phyloP scores from a whole-genome alignment of 2,113 vertebrate genomes.

The Labrus mixtus region DNA sequence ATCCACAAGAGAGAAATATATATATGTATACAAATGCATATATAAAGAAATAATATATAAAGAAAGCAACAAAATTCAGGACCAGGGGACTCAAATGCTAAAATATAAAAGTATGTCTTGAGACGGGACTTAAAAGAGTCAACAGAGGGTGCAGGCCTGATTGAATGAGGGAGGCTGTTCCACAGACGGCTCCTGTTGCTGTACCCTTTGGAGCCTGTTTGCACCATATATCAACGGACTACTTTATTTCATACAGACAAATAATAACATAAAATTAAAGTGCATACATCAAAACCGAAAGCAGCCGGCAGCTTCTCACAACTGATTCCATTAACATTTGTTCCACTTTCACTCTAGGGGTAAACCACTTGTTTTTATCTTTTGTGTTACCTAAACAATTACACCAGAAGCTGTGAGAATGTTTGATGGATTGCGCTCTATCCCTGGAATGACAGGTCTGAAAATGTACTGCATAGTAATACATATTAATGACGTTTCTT shows the following conservation, averaged over 20 bases:
- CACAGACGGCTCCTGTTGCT: neutral
- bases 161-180: too few relatives aligned
- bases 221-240: neutral
- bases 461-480: slow-evolving; percentile 23
- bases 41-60: too few relatives aligned
- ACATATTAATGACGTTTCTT: slow-evolving; percentile 22
- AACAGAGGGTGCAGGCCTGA: too few relatives aligned
- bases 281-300: neutral
- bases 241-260: neutral
- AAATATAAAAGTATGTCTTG: too few relatives aligned
- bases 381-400: slow-evolving; percentile 13
- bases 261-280: slow-evolving; percentile 1
- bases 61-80: too few relatives aligned
- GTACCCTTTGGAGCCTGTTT: neutral
- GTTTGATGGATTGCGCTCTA: slow-evolving; percentile 23
- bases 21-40: too few relatives aligned
- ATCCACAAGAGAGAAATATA: too few relatives aligned
- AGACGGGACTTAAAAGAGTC: too few relatives aligned
- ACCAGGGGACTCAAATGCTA: too few relatives aligned
- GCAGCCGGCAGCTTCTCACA: neutral
- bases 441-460: neutral
- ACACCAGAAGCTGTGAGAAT: neutral
- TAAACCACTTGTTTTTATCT: neutral
- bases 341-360: neutral
- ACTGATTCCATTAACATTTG: neutral